Evolutionary conservation across 35 echinoderm and acorn worm species (phyloP).

Genomic region (Hemicentrotus pulcherrimus): DNA sequence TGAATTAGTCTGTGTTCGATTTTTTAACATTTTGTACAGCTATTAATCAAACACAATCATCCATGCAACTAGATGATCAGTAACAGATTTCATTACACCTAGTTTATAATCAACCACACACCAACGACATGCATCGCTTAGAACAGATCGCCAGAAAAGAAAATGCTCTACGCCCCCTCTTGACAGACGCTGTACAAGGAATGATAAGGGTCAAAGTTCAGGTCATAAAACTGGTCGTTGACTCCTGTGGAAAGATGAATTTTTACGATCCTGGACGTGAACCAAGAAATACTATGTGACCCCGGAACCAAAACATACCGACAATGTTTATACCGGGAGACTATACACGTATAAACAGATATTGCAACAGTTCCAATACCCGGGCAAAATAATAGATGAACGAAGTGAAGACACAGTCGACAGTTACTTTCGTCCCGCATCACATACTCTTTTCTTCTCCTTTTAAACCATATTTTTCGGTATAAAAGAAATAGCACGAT

Average conservation of each 20-base stretch:
- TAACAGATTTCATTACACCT: no score
- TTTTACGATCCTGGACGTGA: constrained; percentile 38
- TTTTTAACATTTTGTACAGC: no score
- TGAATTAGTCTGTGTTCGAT: no score
- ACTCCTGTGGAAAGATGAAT: neutral
- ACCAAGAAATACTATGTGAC: constrained; percentile 35
- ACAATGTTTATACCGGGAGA: neutral
- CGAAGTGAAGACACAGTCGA: neutral
- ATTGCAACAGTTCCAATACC: neutral
- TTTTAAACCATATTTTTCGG: neutral
- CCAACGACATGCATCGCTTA: neutral
- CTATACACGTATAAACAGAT: neutral
- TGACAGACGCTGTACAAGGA: neutral
- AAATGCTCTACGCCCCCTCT: neutral
- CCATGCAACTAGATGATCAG: no score
- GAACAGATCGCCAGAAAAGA: neutral
- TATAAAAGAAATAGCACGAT: no score
- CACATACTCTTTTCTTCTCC: neutral
- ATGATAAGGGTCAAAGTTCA: neutral
- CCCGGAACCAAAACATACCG: constrained; percentile 39
- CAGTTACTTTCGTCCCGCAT: neutral
- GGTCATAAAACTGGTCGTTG: constrained; percentile 42
- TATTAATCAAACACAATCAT: no score
- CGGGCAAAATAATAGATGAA: neutral
- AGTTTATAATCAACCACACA: neutral